Percentiles rank a stretch among this genome's conserved stretches.
Conservation (phyloP, 2,113 vertebrate genomes). For the Baryphthengus martii region DNA sequence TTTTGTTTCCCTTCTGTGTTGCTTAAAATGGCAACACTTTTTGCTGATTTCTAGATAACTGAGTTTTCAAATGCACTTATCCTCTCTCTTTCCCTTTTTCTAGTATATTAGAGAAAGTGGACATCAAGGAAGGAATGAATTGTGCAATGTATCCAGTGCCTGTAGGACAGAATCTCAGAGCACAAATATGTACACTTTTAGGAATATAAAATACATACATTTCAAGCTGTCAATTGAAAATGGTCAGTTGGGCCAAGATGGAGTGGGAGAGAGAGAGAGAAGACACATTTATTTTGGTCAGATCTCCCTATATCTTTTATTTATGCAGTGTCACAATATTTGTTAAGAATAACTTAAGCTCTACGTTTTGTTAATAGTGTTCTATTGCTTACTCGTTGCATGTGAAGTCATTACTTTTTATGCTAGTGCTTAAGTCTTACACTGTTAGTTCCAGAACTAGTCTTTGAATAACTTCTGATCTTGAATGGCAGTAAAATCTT, state of each 20-base stretch:
- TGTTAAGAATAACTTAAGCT: neutral
- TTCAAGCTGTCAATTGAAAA: neutral
- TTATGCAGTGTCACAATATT: neutral
- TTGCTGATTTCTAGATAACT: neutral
- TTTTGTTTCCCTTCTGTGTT: neutral
- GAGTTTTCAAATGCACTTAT: neutral
- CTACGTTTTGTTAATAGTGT: neutral
- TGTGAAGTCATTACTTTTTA: neutral
- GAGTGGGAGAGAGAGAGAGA: neutral
- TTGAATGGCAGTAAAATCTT: neutral
- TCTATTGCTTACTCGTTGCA: neutral
- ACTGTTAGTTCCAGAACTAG: neutral
- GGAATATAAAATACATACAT: neutral
- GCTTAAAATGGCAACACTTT: neutral
- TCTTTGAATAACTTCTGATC: neutral
- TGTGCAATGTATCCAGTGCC: neutral
- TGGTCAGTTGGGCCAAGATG: neutral
- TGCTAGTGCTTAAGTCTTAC: neutral
- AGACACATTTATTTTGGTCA: neutral
- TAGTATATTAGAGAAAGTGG: neutral
- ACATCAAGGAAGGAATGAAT: neutral
- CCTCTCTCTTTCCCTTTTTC: neutral
- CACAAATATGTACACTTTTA: neutral
- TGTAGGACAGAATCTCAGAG: neutral
- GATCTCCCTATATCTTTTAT: neutral